Conservation (phyloP, 2,797 vertebrate genomes). For the Pangasius larnaudii region DNA sequence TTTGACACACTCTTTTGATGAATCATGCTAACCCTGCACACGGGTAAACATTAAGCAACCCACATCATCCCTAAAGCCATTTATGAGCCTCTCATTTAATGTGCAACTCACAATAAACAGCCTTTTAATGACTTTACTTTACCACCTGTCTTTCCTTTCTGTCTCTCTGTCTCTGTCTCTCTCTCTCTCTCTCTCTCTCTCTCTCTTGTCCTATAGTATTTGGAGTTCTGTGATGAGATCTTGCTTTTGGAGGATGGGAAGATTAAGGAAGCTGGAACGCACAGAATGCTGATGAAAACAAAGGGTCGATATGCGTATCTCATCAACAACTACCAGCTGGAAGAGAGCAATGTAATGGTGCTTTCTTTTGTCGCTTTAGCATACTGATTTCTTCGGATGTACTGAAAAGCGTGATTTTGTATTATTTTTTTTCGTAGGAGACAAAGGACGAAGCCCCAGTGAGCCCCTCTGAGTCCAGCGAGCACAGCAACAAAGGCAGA, state of each 20-base stretch:
- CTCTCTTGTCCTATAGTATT: slow-evolving; percentile 69
- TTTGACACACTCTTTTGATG: neutral
- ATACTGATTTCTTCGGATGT: neutral
- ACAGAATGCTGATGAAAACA: slow-evolving; percentile 72
- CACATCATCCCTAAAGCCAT: neutral
- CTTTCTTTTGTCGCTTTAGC: neutral
- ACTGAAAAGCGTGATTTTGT: neutral
- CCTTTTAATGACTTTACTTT: neutral
- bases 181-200: neutral
- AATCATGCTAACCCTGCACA: neutral
- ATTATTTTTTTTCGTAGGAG: slow-evolving; percentile 52
- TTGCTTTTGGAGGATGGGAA: slow-evolving; percentile 80
- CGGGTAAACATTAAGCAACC: neutral
- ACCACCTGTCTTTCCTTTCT: neutral
- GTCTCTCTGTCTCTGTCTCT: neutral
- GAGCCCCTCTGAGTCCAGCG: slow-evolving; percentile 17
- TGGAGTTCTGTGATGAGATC: slow-evolving; percentile 84
- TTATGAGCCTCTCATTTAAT: slow-evolving; percentile 36
- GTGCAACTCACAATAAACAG: slow-evolving; percentile 16
- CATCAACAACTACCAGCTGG: slow-evolving; percentile 72
- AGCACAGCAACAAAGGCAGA: slow-evolving; percentile 29
- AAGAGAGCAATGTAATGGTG: slow-evolving; percentile 72
- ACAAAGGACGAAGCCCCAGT: slow-evolving; percentile 45
- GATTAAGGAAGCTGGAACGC: slow-evolving; percentile 78
- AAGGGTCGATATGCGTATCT: slow-evolving; percentile 77